A percentile compares a stretch with the other conserved stretches of the same genome.
These are phyloP conservation scores for Heliocidaris tuberculata DNA, from an alignment of 35 echinoderm and acorn worm species.

Conservation along the genomic window DNA sequence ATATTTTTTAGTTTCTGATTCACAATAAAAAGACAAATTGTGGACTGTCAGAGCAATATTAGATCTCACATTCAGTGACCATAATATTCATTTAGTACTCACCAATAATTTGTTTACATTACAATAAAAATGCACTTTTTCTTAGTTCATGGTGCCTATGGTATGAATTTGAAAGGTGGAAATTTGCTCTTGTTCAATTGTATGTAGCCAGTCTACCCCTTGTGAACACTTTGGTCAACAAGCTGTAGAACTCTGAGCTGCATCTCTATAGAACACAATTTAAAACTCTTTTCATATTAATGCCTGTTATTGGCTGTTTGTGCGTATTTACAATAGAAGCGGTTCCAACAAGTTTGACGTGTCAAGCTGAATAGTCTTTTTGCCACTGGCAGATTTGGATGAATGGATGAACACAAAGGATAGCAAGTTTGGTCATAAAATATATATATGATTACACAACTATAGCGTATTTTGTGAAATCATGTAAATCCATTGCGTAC, in stretches of 20 bases:
- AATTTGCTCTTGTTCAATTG: constrained; percentile 1
- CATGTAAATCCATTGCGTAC: neutral
- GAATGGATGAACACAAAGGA: neutral
- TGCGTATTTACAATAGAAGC: neutral
- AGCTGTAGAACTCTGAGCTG: neutral
- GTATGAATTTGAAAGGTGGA: neutral
- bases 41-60: neutral
- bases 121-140: neutral
- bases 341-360: neutral
- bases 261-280: neutral
- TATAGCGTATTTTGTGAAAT: neutral
- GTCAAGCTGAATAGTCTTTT: neutral
- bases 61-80: no score
- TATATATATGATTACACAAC: neutral
- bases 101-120: neutral
- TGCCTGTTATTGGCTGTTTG: neutral
- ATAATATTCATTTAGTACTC: no score
- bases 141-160: neutral
- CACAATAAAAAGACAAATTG: neutral
- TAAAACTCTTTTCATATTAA: neutral
- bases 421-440: neutral
- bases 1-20: neutral
- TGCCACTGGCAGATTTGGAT: neutral
- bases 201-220: neutral
- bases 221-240: neutral